Percentiles rank a stretch among this genome's conserved stretches.
These are phyloP conservation scores for Drosophila takahashii DNA, from an alignment of 1,140 invertebrate genomes.

Conservation along the genomic window DNA sequence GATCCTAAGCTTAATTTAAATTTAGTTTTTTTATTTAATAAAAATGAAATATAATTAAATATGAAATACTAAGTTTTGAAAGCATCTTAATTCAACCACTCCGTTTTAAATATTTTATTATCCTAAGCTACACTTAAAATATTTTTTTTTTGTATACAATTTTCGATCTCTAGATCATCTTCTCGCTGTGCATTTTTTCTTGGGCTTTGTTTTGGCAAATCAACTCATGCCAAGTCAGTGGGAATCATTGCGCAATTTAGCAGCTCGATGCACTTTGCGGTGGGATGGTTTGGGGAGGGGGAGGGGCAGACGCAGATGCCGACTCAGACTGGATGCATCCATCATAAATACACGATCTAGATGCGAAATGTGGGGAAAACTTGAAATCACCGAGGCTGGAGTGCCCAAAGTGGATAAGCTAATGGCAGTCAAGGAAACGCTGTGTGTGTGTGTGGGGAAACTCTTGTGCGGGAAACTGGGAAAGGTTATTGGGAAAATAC, in stretches of 20 bases:
- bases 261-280: slow-evolving; percentile 45
- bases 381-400: slow-evolving; percentile 52
- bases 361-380: slow-evolving; percentile 62
- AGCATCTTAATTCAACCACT: no score
- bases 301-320: no score
- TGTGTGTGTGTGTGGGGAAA: slow-evolving; percentile 7
- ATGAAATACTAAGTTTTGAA: no score
- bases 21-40: no score
- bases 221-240: slow-evolving; percentile 30
- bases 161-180: background rate
- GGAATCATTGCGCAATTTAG: slow-evolving; percentile 50
- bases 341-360: slow-evolving; percentile 56
- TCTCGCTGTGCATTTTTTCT: background rate
- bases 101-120: no score
- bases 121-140: no score
- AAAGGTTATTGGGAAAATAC: background rate
- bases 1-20: no score
- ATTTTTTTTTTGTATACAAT: no score
- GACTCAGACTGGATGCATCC: no score
- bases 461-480: background rate
- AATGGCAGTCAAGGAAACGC: slow-evolving; percentile 31
- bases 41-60: no score
- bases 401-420: slow-evolving; percentile 52
- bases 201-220: slow-evolving; percentile 16
- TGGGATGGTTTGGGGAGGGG: no score